Evolutionary conservation across 2,888 invertebrate species (phyloP).

Genomic region (Ametastegia equiseti): DNA sequence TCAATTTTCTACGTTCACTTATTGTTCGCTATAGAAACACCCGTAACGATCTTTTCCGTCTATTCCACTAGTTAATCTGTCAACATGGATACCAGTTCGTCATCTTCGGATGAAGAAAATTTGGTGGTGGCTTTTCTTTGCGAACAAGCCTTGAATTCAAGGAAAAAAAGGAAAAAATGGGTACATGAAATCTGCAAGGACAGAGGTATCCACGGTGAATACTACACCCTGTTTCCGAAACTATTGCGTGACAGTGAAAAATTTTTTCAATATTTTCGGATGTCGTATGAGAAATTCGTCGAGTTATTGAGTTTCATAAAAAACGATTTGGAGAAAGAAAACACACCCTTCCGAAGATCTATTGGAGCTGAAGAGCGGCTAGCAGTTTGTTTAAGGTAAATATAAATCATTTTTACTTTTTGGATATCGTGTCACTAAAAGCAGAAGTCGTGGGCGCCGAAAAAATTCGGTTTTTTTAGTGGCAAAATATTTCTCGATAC

Average conservation of each 20-base stretch:
- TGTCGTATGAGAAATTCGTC: slow-evolving; percentile 47
- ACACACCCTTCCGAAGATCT: slow-evolving; percentile 49
- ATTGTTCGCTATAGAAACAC: neutral
- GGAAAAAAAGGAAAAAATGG: slow-evolving; percentile 51
- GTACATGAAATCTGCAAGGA: slow-evolving; percentile 52
- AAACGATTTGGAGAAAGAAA: slow-evolving; percentile 46
- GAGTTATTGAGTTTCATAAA: slow-evolving; percentile 28
- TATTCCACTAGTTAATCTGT: neutral
- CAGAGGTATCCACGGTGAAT: slow-evolving; percentile 50
- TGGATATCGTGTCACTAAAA: neutral
- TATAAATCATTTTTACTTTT: slow-evolving; percentile 44
- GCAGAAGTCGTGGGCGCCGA: too few species aligned
- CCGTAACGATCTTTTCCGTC: neutral
- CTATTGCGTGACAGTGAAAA: slow-evolving; percentile 46
- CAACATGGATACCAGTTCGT: neutral
- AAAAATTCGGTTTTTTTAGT: too few species aligned
- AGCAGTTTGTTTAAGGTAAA: slow-evolving; percentile 51
- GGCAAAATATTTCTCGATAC: too few species aligned
- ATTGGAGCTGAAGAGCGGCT: slow-evolving; percentile 50
- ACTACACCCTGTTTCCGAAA: slow-evolving; percentile 48
- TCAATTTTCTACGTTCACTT: neutral
- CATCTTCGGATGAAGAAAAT: slow-evolving; percentile 6
- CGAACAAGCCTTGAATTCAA: slow-evolving; percentile 45
- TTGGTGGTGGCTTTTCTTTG: neutral
- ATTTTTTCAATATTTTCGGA: slow-evolving; percentile 53